These are phyloP conservation scores for Cecidostiba fungosa DNA, from an alignment of 2,888 invertebrate species.

Conservation along the genomic window DNA sequence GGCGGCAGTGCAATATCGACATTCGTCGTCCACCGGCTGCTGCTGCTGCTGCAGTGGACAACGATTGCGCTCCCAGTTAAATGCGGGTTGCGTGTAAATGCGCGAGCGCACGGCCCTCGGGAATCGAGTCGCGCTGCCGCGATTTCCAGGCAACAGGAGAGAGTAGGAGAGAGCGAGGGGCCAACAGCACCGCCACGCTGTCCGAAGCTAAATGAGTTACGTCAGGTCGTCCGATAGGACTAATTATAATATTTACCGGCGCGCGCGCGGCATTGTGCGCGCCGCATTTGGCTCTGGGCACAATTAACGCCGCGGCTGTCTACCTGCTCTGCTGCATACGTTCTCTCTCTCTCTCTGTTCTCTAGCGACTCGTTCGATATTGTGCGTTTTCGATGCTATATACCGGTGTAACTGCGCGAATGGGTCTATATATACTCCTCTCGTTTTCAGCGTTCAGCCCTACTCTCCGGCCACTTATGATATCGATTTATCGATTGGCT, in stretches of 20 bases:
- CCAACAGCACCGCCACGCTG: neutral
- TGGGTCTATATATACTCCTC: neutral
- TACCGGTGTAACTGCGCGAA: neutral
- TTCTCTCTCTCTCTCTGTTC: neutral
- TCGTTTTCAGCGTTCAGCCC: slow-evolving; percentile 4
- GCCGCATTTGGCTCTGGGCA: slow-evolving; percentile 39
- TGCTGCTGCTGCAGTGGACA: neutral
- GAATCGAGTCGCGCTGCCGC: slow-evolving; percentile 4
- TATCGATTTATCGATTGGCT: slow-evolving; percentile 41
- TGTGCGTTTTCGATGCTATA: neutral
- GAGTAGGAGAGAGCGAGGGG: neutral
- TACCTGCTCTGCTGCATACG: neutral
- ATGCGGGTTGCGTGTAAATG: slow-evolving; percentile 55
- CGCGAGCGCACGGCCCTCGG: slow-evolving; percentile 28
- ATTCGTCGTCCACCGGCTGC: slow-evolving; percentile 7
- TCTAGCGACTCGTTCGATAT: neutral
- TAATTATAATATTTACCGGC: slow-evolving; percentile 73
- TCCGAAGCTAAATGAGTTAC: slow-evolving; percentile 65
- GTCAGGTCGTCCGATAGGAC: slow-evolving; percentile 65
- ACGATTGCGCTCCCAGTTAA: slow-evolving; percentile 30
- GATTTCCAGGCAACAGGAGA: neutral
- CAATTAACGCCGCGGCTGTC: slow-evolving; percentile 34
- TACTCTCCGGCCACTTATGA: slow-evolving; percentile 35
- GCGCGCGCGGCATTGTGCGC: neutral
- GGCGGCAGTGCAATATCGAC: slow-evolving; percentile 51